These are phyloP conservation scores for Dinothrombium tinctorium DNA, from an alignment of 1,140 invertebrate genomes.

Conservation along the genomic window DNA sequence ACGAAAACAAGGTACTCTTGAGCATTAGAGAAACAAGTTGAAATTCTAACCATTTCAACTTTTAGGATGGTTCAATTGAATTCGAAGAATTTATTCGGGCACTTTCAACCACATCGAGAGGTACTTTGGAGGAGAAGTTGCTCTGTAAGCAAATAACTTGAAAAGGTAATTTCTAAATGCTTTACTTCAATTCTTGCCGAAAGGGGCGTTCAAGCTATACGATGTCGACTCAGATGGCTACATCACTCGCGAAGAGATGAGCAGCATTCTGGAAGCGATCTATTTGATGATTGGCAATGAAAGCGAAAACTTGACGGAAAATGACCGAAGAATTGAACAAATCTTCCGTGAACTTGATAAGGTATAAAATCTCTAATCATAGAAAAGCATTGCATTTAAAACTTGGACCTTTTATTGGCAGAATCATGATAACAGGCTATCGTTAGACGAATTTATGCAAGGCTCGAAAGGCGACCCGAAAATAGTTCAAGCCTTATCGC, in stretches of 20 bases:
- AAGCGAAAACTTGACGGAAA: conserved; percentile 11
- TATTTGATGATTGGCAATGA: conserved; percentile 91
- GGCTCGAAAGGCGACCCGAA: conserved; percentile 92
- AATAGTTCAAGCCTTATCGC: conserved; percentile 67
- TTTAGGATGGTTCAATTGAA: conserved; percentile 81
- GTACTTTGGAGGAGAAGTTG: conserved; percentile 84
- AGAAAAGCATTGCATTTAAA: neutral
- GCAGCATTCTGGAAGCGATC: conserved; percentile 94
- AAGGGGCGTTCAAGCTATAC: conserved; percentile 90
- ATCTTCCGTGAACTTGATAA: conserved; percentile 95
- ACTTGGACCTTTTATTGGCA: conserved; percentile 21
- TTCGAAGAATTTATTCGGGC: conserved; percentile 93
- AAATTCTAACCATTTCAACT: neutral
- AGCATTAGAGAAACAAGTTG: neutral
- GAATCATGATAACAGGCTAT: conserved; percentile 89
- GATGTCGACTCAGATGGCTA: conserved; percentile 54
- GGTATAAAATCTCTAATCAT: conserved; percentile 15
- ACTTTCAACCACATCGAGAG: conserved; percentile 77
- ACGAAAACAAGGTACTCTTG: conserved; percentile 81
- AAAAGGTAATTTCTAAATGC: neutral
- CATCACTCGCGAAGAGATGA: conserved; percentile 93
- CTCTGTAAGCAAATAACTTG: conserved; percentile 49
- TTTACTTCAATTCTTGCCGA: conserved; percentile 1
- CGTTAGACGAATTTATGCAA: conserved; percentile 91
- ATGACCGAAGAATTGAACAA: conserved; percentile 51